Base-by-base conservation (phyloP, 2,113 vertebrate genomes). In the Sylvia atricapilla region DNA sequence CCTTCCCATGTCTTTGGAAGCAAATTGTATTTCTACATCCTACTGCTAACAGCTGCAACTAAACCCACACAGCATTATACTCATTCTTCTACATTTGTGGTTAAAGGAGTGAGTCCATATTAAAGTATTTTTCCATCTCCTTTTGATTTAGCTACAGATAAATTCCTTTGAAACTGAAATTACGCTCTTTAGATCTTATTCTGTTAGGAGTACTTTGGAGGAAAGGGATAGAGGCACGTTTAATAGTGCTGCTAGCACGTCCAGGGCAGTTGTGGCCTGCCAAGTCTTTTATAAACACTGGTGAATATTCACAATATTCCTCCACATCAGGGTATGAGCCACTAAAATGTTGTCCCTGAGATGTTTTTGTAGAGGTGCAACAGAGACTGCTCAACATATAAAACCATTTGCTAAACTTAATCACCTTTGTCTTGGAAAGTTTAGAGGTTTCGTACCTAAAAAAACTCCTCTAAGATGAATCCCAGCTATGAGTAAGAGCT, bases 91-190 rank as follows among this genome's bases (percentile, higher is more conserved):
- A 33, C 28, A 63, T 67, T 37, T 86, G 89, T 92, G 85, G 90
- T 74, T 81, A 84, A 85, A 86, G 37, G 39, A 95, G 15, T 31
- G 55, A 79, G 47, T 74, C 52, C 43, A 22, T 77, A 74, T 68
- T 90, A 75, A 77, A 92, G 43, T 68, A 19, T 68, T 84, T 94
- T 85, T 77, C 49, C 43, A 2, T 76, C 30, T 25, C 20, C 35
- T 73, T 73, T 89, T 84, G 69, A 84, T 93, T 96, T 73, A 63
- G 83, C 44, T 37, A 11, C 55, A 80, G 88, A 52, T 50, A 79
- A 90, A 94, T 94, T 94, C 78, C 87, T 84, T 44, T 75, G 83
- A 87, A 85, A 64, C 64, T 87, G 68, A 92, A 94, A 88, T 93
- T 25, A 30, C 5, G 14, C 62, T 55, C 55, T 89, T 83, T 49